Percentiles rank a stretch among this genome's conserved stretches.
phyloP scores from a whole-genome alignment of 2,113 vertebrate species.

The Stegostoma tigrinum region DNA sequence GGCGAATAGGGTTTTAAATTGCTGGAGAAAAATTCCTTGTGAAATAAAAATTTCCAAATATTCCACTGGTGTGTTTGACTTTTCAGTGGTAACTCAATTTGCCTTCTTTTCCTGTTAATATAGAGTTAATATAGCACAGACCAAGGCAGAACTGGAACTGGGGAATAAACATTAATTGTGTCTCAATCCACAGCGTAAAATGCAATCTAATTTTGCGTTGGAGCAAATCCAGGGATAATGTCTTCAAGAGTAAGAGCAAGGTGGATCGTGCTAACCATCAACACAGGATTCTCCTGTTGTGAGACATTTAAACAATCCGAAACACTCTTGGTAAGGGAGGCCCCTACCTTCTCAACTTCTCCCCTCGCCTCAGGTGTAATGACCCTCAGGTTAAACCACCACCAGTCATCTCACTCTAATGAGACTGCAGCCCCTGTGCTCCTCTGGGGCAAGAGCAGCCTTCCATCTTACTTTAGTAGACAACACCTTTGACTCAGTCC shows the following conservation, averaged over 20 bases:
- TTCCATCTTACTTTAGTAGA: background rate
- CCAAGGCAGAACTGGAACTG: background rate
- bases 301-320: background rate
- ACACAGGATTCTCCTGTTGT: background rate
- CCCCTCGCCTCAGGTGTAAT: too few relatives aligned
- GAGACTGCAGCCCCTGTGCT: too few relatives aligned
- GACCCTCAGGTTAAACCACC: too few relatives aligned
- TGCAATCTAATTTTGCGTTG: background rate
- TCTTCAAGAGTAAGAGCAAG: background rate
- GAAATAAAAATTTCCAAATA: background rate
- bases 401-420: too few relatives aligned
- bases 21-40: background rate
- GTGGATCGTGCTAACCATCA: background rate
- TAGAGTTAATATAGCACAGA: too few relatives aligned
- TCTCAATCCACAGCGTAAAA: background rate
- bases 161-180: background rate
- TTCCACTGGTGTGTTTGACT: background rate
- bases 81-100: background rate
- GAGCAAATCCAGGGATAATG: background rate
- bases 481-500: background rate
- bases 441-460: too few relatives aligned
- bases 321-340: background rate
- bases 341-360: too few relatives aligned
- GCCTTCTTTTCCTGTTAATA: background rate
- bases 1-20: background rate